Base-by-base conservation (phyloP, 2,888 invertebrate genomes). In the Serrognathus titanus region DNA sequence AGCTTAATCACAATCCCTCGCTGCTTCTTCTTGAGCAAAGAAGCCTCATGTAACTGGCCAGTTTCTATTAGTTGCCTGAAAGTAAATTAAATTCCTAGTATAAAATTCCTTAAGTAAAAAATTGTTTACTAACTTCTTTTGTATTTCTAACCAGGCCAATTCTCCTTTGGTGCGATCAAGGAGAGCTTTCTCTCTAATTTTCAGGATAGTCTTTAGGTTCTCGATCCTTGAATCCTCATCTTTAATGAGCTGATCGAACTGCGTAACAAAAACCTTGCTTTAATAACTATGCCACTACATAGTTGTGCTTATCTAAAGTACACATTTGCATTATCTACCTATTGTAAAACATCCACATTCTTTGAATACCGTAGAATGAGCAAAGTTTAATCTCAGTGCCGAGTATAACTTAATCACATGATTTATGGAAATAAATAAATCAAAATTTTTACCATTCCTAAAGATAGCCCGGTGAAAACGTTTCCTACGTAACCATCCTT, bases 171-270 rank as follows among this genome's bases (percentile, higher is more conserved):
- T 85, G 62, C 86, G 81, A 74, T 89, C 87, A 39, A 85, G 78
- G 52, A 89, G 72, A 0, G 85, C 82, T 68, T 85, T 85, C 70
- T 88, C 87, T 6, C 86, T 79, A 52, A 87, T 81, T 71, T 85
- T 85, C 46, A 89, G 78, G 41, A 88, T 75, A 45, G 85, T 81
- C 60, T 83, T 81, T 66, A 88, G 79, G 73, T 88, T 85, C 65
- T 86, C 83, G 2, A 85, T 82, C 68, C 87, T 79, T 11, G 81
- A 77, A 64, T 85, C 85, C 74, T 89, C 88, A 65, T 87, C 86
- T 70, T 83, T 84, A 63, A 86, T 83, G 66, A 88, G 77, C 69
- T 84, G 83, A 58, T 84, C 84, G 71, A 84, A 76, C 78, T 78
- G 59, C 41, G 57, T 12, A 61, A 54, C 24, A 48, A 48, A 47